phyloP scores from a whole-genome alignment of 2,113 vertebrate species.

The Paracanthobrama guichenoti region DNA sequence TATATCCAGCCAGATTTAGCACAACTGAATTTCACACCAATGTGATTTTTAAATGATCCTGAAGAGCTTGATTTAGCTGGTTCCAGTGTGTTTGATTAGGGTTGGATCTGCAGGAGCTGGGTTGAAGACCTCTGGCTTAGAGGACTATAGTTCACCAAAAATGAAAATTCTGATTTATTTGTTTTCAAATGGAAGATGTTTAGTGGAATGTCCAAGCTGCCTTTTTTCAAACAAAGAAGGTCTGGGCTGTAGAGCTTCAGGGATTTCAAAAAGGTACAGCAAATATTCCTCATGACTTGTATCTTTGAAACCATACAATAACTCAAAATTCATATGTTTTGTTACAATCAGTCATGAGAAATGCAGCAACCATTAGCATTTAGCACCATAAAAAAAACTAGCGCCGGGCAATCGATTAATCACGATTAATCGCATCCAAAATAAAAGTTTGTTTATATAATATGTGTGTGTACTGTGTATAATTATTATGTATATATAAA shows the following conservation, averaged over 20 bases:
- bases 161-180: neutral
- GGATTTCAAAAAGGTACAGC: neutral
- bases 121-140: neutral
- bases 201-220: constrained; percentile 5
- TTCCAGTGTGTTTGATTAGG: too few species aligned
- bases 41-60: too few species aligned
- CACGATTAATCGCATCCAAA: too few species aligned
- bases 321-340: neutral
- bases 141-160: neutral
- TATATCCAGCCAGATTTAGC: too few species aligned
- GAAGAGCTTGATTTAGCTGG: too few species aligned
- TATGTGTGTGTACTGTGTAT: too few species aligned
- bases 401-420: too few species aligned
- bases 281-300: neutral
- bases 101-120: too few species aligned
- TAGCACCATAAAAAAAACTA: neutral
- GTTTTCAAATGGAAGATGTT: neutral
- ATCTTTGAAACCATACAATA: neutral
- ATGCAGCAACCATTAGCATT: neutral
- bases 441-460: too few species aligned
- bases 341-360: neutral
- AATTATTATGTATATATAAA: too few species aligned
- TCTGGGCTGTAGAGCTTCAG: neutral
- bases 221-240: constrained; percentile 15
- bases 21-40: too few species aligned